Percentiles rank a stretch among this genome's conserved stretches.
phyloP scores from a whole-genome alignment of 2,113 vertebrate genomes.

The Condylura cristata region DNA sequence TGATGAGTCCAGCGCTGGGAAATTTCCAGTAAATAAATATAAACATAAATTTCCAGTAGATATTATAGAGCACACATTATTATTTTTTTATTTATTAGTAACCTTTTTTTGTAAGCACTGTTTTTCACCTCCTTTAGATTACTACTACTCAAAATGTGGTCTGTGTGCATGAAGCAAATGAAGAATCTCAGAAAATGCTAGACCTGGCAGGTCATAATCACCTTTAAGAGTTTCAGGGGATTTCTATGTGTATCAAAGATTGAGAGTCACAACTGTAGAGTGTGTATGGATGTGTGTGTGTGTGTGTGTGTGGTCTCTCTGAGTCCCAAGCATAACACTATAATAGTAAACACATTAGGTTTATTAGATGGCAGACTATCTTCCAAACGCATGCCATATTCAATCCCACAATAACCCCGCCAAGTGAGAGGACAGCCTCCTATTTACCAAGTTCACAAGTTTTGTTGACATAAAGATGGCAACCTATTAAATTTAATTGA shows the following conservation, averaged over 20 bases:
- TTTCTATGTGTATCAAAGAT: neutral
- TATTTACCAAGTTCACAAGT: neutral
- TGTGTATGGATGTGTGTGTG: neutral
- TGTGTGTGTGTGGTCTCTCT: neutral
- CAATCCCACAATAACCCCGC: neutral
- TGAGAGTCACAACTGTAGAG: neutral
- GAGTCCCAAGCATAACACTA: neutral
- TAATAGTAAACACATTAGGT: neutral
- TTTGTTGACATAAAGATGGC: neutral
- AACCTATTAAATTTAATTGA: constrained; percentile 7
- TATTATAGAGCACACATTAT: rapidly evolving
- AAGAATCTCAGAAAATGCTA: neutral
- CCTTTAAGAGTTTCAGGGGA: neutral
- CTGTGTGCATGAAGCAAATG: neutral
- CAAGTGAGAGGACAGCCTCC: neutral
- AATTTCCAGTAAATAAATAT: neutral
- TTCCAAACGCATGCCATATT: neutral
- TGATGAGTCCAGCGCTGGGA: neutral
- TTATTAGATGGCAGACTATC: neutral
- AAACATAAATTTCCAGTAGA: neutral
- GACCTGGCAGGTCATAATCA: neutral
- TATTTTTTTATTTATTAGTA: neutral
- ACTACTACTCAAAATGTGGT: neutral
- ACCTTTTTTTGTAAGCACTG: neutral
- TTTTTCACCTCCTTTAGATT: neutral